A percentile compares a stretch with the other conserved stretches of the same genome.
Conservation (phyloP, 2,797 vertebrate genomes). For the Sarcophilus harrisii region DNA sequence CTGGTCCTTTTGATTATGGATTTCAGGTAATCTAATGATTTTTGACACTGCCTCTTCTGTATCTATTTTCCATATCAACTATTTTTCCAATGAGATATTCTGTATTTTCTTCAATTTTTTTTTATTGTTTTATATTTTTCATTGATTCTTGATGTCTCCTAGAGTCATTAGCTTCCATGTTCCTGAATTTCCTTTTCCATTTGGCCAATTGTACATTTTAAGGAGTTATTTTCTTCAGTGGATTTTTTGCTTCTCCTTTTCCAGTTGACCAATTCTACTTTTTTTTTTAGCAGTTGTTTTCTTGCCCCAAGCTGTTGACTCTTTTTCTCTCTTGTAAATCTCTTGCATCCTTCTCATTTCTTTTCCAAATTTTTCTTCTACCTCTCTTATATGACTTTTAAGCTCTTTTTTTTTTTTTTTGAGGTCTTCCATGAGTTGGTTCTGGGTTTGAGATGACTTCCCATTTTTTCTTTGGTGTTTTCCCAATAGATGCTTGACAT, state of each 20-base stretch:
- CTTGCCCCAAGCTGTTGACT: background rate
- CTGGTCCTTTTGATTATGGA: background rate
- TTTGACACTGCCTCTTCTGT: background rate
- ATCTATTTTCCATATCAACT: background rate
- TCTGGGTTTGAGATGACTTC: background rate
- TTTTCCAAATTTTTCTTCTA: background rate
- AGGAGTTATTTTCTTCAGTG: background rate
- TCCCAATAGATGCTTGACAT: background rate
- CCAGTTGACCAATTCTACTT: background rate
- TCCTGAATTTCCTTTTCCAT: background rate
- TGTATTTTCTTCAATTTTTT: background rate
- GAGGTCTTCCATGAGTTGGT: background rate
- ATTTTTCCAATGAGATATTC: background rate
- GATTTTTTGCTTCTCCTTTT: background rate
- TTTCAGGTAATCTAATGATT: background rate
- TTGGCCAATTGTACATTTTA: background rate
- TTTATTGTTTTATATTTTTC: background rate
- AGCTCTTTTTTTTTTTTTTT: background rate
- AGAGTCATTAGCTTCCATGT: background rate
- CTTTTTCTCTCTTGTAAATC: background rate
- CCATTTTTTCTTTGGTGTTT: background rate
- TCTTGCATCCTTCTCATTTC: background rate
- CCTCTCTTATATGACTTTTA: background rate
- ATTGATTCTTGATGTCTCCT: background rate
- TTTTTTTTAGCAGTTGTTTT: background rate